phyloP scores from a whole-genome alignment of 1,140 invertebrate genomes.

The Teleogryllus occipitalis region DNA sequence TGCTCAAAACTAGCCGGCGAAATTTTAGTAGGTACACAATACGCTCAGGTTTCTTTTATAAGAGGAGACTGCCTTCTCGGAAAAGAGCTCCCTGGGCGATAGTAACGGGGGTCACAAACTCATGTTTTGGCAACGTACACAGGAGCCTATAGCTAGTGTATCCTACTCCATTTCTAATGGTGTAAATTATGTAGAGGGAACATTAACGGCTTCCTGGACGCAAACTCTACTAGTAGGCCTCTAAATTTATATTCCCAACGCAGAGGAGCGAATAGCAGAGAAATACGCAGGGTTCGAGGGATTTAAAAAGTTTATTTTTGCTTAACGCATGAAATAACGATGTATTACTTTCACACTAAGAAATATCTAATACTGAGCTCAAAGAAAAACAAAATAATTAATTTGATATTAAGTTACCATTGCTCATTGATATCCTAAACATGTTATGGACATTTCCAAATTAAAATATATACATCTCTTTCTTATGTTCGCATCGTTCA shows the following conservation, averaged over 20 bases:
- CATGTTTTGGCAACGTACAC: background rate
- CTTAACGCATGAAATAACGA: too few species aligned
- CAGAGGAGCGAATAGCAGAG: too few species aligned
- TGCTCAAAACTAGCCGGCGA: background rate
- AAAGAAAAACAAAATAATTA: too few species aligned
- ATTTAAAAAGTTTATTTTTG: too few species aligned
- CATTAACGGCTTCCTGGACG: background rate
- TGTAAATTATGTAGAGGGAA: background rate
- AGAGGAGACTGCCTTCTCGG: background rate
- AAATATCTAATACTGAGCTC: too few species aligned
- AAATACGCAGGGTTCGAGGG: too few species aligned
- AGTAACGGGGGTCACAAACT: background rate
- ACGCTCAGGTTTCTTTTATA: slow-evolving; percentile 1
- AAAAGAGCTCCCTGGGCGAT: background rate
- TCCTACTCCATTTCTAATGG: background rate
- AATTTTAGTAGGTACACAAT: slow-evolving; percentile 1
- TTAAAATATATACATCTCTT: too few species aligned
- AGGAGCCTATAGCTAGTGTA: background rate
- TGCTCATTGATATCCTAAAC: too few species aligned
- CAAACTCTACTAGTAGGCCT: background rate
- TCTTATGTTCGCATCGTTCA: too few species aligned
- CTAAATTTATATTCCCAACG: background rate
- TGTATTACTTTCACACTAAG: too few species aligned
- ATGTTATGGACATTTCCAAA: too few species aligned
- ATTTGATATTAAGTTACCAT: too few species aligned